Evolutionary conservation across 2,888 invertebrate genomes (phyloP), one percentile per base, ranked within the genome.

Genomic region (Apamea crenata): DNA sequence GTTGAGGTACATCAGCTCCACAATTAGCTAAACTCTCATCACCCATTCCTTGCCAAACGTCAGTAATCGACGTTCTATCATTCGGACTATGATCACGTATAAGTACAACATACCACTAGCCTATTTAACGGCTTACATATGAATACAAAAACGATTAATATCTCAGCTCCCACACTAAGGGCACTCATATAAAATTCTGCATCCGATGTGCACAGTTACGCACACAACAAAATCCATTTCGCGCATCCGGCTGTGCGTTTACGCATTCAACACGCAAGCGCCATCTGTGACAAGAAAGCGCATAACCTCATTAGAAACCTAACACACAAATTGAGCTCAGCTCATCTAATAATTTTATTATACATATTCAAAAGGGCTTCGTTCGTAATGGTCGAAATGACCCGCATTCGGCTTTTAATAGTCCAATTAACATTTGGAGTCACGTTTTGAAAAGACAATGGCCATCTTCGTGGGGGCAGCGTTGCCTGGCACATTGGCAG

Each of bases 221-320:
- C 93, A 93, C 93, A 93, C 94, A 94, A 93, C 94, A 94, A 95
- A 94, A 95, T 93, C 94, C 94, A 96, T 96, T 96, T 96, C 93
- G 96, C 96, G 94, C 96, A 96, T 97, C 96, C 96, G 96, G 95
- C 95, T 96, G 77, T 84, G 92, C 94, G 95, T 92, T 96, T 96
- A 92, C 94, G 95, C 96, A 96, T 96, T 96, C 96, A 94, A 91
- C 91, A 82, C 95, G 91, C 95, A 93, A 92, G 90, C 94, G 93
- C 94, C 94, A 94, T 93, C 95, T 97, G 96, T 96, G 97, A 96
- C 96, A 96, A 95, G 97, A 96, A 96, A 96, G 96, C 96, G 94
- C 96, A 97, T 96, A 96, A 96, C 96, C 97, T 96, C 95, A 97
- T 97, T 96, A 96, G 95, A 96, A 96, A 96, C 95, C 96, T 95